phyloP scores from a whole-genome alignment of 2,113 vertebrate species.

The Agelaius tricolor region DNA sequence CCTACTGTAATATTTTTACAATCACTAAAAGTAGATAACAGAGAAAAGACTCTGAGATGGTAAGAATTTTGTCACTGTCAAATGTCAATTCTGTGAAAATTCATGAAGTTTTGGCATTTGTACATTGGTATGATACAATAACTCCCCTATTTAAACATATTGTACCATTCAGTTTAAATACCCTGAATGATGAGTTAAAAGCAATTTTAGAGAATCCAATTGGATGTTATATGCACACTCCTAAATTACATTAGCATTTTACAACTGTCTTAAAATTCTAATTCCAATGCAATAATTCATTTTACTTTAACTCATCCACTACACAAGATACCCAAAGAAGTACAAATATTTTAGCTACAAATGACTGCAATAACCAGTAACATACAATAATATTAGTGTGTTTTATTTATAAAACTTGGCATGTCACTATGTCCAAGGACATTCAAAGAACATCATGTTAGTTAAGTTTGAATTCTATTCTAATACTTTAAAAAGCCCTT shows the following conservation, averaged over 20 bases:
- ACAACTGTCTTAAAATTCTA: background rate
- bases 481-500: background rate
- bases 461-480: background rate
- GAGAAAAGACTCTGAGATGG: background rate
- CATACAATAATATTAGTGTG: background rate
- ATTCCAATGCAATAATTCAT: background rate
- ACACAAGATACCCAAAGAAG: background rate
- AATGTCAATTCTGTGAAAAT: background rate
- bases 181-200: background rate
- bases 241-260: background rate
- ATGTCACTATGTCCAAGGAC: background rate
- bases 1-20: background rate
- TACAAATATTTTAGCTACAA: background rate
- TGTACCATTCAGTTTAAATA: background rate
- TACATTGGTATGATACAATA: accelerated
- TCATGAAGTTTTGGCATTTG: background rate
- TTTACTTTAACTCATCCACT: background rate
- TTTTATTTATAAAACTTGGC: background rate
- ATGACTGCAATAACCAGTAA: constrained; percentile 3
- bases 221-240: background rate
- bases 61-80: background rate
- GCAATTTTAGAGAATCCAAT: background rate
- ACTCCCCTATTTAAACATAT: background rate
- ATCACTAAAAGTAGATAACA: background rate
- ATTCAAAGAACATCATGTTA: background rate